phyloP scores from a whole-genome alignment of 2,113 vertebrate species.

The Willisornis vidua region DNA sequence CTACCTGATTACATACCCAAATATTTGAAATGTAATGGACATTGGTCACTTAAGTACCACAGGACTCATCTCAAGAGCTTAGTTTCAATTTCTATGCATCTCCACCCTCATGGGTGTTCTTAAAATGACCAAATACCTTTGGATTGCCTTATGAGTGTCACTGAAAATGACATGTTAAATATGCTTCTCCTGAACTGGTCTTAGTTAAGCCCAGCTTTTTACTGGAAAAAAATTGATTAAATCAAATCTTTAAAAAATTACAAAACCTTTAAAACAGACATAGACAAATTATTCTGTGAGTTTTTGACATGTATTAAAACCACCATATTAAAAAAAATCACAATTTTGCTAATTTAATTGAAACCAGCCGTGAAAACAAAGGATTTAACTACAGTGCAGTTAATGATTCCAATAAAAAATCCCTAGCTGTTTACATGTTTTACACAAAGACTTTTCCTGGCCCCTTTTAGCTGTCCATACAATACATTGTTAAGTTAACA shows the following conservation, averaged over 20 bases:
- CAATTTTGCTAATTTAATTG: constrained; percentile 13
- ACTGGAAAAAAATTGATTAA: neutral
- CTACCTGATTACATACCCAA: neutral
- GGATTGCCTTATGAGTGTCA: neutral
- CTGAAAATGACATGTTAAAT: neutral
- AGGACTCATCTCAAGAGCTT: neutral
- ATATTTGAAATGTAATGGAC: neutral
- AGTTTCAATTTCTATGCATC: neutral
- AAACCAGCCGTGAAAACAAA: constrained; percentile 15
- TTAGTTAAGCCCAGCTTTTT: neutral
- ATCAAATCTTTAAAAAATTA: neutral
- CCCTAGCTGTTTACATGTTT: constrained; percentile 35
- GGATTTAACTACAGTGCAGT: constrained; percentile 40
- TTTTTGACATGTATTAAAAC: neutral
- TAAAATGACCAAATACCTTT: neutral
- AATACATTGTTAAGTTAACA: constrained; percentile 75
- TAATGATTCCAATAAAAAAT: constrained; percentile 69
- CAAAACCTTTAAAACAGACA: neutral
- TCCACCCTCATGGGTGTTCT: neutral
- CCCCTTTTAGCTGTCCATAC: constrained; percentile 52
- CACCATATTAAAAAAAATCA: neutral
- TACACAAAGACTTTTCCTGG: constrained; percentile 44
- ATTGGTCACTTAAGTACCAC: neutral
- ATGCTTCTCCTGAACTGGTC: neutral
- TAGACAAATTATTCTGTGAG: neutral